Evolutionary conservation across 2,888 invertebrate genomes (phyloP), one percentile per base, ranked within the genome.

Genomic region (Polyploca ridens): DNA sequence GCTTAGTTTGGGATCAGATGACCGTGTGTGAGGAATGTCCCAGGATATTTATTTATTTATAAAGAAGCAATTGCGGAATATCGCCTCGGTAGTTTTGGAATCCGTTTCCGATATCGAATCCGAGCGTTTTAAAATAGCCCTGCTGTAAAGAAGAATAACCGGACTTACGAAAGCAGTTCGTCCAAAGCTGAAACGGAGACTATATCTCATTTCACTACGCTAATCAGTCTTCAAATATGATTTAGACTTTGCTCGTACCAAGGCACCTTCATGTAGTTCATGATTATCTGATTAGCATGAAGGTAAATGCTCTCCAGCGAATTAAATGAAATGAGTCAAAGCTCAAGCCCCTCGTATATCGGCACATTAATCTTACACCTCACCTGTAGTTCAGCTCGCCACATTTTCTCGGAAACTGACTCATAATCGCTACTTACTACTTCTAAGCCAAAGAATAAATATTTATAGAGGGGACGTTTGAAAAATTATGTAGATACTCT

Each of bases 321-420:
- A 46, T n/a, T n/a, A 46, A 46, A 46, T n/a, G 44, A n/a, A n/a
- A 46, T 46, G 46, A 46, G n/a, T 46, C 46, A 46, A 46, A 46
- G n/a, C n/a, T 46, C n/a, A n/a, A n/a, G 44, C 46, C 6, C 46
- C 14, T 46, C 1, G n/a, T 4, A 7, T 46, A 46, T n/a, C 10
- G 2, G 10, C n/a, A 46, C 46, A 46, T 46, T 6, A 46, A 46
- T 46, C n/a, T 46, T n/a, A n/a, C n/a, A 7, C 4, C 46, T n/a
- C 46, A 46, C 46, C 46, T 46, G 46, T 46, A 46, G n/a, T n/a
- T 14, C 44, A 44, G 44, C 14, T 44, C 13, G 44, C 13, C 44
- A 44, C 44, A 14, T 3, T n/a, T 46, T 46, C 46, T n/a, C 5
- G 2, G 46, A 46, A 46, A 46, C 46, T 46, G 46, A 46, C 46